Evolutionary conservation across 2,113 vertebrate species (phyloP).

Genomic region (Prionailurus bengalensis): DNA sequence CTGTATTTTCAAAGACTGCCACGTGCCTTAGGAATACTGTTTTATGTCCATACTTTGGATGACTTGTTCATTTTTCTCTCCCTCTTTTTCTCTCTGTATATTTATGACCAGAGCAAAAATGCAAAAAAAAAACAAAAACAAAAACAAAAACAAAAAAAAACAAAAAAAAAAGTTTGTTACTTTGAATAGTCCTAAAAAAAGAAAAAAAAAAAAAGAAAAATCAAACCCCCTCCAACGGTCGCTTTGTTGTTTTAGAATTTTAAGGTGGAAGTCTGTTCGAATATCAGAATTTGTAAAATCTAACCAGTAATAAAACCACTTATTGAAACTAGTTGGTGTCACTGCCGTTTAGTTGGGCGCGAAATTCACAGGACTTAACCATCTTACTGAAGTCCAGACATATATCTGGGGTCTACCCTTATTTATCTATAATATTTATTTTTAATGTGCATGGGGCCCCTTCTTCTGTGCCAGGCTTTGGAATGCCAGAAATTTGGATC

Average conservation of each 20-base stretch:
- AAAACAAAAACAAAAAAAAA: constrained; percentile 65
- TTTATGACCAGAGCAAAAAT: constrained; percentile 93
- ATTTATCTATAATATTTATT: background rate
- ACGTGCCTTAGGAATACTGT: constrained; percentile 95
- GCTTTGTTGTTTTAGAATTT: constrained; percentile 93
- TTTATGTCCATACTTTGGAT: constrained; percentile 89
- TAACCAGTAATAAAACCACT: constrained; percentile 93
- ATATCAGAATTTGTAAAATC: constrained; percentile 92
- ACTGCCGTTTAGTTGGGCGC: constrained; percentile 72
- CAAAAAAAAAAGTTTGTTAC: constrained; percentile 82
- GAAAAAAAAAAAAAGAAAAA: constrained; percentile 71
- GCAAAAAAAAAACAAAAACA: constrained; percentile 78
- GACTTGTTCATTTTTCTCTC: constrained; percentile 87
- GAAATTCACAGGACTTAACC: constrained; percentile 61
- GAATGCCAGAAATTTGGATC: background rate
- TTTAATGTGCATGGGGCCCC: background rate
- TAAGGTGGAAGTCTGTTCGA: constrained; percentile 90
- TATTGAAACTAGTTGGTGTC: constrained; percentile 87
- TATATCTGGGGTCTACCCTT: background rate
- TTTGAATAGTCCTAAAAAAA: constrained; percentile 84
- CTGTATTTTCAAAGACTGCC: constrained; percentile 95
- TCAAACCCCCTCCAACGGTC: constrained; percentile 87
- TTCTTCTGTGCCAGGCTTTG: background rate
- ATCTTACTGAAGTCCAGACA: background rate
- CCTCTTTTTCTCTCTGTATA: constrained; percentile 92